Base-by-base conservation (phyloP, 2,888 invertebrate species). In the Drosophila quinaria region DNA sequence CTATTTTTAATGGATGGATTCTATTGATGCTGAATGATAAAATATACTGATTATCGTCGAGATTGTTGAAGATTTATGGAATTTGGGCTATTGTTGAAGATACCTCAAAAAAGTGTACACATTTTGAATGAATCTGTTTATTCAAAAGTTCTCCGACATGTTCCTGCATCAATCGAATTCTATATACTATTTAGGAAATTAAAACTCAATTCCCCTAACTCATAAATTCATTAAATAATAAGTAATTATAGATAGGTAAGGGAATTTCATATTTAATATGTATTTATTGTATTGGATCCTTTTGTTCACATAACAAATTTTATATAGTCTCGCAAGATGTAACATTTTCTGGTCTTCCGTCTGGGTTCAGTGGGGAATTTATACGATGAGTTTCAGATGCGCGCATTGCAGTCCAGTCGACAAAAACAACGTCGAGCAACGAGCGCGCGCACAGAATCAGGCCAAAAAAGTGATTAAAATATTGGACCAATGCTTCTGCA, bases 291-390 rank as follows among this genome's bases (percentile, higher is more conserved):
- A 50, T 79, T 68, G 70, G 65, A 79, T 81, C 44, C 22, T 65
- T 67, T 78, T 74, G 80, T 81, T 88, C 69, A 79, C 80, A 65
- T 85, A 81, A 88, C 76, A 85, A 85, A 79, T 85, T 88, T 87
- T 54, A 55, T 17, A 49, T 51, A 60, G 47, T 64, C 52, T 66
- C 41, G 68, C 68, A 76, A 47, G 15, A 58, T 50, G 54, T 63
- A 62, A 60, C 58, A 46, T 15, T 17, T 31, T 15, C 3, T 5
- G 61, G 25, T 55, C 54, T 58, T 59, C 55, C 15, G 61, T 49
- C 70, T 41, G 55, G 60, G 19, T 37, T 54, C n/a, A 22, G n/a
- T 55, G 31, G 25, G 29, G 33, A 35, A 41, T 42, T 55, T 55
- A 35, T 31, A 47, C 13, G 29, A 15, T 55, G 13, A 39, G 25